These are phyloP conservation scores for Pristis pectinata DNA, from an alignment of 2,797 vertebrate genomes.

Conservation along the genomic window DNA sequence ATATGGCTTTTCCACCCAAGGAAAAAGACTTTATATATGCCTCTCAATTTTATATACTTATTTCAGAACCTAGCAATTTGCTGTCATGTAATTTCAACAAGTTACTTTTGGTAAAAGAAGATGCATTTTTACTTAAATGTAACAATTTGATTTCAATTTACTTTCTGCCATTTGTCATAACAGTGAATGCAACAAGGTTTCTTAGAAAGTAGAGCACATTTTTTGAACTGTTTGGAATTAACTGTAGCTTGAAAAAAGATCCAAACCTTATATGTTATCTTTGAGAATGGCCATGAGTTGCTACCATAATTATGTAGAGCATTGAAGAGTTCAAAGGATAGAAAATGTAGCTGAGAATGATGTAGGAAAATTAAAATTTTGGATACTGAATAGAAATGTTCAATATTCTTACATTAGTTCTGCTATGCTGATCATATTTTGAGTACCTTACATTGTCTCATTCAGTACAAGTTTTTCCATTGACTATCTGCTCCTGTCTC, in stretches of 20 bases:
- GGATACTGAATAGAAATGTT: not conserved
- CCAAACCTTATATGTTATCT: not conserved
- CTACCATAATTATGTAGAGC: not conserved
- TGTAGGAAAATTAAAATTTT: not conserved
- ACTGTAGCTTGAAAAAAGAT: not conserved
- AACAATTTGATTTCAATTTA: not conserved
- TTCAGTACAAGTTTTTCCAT: not conserved
- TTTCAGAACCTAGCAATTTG: not conserved
- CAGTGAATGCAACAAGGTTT: not conserved
- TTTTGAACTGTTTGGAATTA: not conserved
- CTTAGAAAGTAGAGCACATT: not conserved
- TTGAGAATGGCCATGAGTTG: not conserved
- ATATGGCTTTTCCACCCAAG: too few species aligned
- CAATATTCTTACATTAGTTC: not conserved
- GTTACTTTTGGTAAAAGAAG: not conserved
- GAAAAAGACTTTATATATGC: too few species aligned
- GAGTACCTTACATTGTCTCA: not conserved
- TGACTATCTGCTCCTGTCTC: not conserved
- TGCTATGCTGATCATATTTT: not conserved
- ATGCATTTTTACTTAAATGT: not conserved
- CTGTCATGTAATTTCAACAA: not conserved
- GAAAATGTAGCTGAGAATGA: not conserved
- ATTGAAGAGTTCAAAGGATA: not conserved
- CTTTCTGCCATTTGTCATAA: not conserved
- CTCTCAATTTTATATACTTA: too few species aligned